A percentile compares a stretch with the other conserved stretches of the same genome.
Evolutionary conservation across 1,140 invertebrate species (phyloP).

Genomic region (Stegodyphus mimosarum): DNA sequence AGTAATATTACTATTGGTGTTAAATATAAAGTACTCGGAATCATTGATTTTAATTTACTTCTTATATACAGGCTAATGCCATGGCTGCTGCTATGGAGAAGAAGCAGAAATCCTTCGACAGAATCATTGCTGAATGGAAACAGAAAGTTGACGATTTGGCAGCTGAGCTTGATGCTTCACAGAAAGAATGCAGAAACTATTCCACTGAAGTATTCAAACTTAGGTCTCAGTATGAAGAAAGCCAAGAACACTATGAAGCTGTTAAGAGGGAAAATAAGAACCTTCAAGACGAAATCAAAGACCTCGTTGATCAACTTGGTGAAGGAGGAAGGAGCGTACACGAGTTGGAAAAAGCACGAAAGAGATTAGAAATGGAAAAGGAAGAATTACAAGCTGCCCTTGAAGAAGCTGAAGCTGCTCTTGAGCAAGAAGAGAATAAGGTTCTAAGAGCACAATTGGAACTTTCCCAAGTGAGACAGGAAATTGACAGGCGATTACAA

Average conservation of each 20-base stretch:
- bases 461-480: slow-evolving; percentile 95
- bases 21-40: background rate
- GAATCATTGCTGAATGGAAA: slow-evolving; percentile 99
- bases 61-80: slow-evolving; percentile 77
- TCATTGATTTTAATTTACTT: background rate
- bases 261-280: slow-evolving; percentile 99
- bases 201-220: slow-evolving; percentile 99
- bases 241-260: slow-evolving; percentile 95
- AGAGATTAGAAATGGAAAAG: slow-evolving; percentile 98
- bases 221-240: slow-evolving; percentile 97
- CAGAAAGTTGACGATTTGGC: slow-evolving; percentile 98
- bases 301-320: slow-evolving; percentile 97
- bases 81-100: slow-evolving; percentile 97
- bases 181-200: slow-evolving; percentile 99
- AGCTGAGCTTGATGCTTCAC: slow-evolving; percentile 96
- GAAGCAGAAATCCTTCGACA: slow-evolving; percentile 99
- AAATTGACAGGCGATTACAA: slow-evolving; percentile 98
- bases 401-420: slow-evolving; percentile 97
- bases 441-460: slow-evolving; percentile 96
- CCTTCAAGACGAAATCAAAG: slow-evolving; percentile 98
- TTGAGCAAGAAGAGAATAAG: slow-evolving; percentile 99
- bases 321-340: slow-evolving; percentile 95
- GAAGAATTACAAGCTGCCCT: slow-evolving; percentile 98
- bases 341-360: slow-evolving; percentile 98
- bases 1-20: background rate